Percentiles rank a stretch among this genome's conserved stretches.
Evolutionary conservation across 2,888 invertebrate genomes (phyloP).

Genomic region (Seira sanloemensis): DNA sequence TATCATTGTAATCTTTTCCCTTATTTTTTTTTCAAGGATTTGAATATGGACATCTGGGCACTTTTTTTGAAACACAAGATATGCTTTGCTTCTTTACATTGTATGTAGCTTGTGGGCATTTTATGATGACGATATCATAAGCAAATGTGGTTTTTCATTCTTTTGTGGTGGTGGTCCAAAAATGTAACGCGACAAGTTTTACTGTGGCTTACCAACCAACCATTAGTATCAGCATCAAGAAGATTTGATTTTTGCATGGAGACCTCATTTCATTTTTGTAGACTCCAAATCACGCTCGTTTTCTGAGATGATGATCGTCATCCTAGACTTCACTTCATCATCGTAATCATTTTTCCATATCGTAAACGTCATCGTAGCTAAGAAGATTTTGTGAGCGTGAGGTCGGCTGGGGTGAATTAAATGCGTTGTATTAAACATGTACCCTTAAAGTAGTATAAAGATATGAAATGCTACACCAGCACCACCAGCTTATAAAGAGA

Average conservation of each 20-base stretch:
- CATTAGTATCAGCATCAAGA: background rate
- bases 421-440: too few relatives aligned
- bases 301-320: constrained; percentile 8
- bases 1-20: too few relatives aligned
- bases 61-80: constrained; percentile 9
- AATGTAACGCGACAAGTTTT: constrained; percentile 58
- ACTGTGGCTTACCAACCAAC: constrained; percentile 41
- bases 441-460: constrained; percentile 1
- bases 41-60: constrained; percentile 26
- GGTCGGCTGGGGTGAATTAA: background rate
- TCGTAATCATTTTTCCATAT: background rate
- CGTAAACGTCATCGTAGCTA: background rate
- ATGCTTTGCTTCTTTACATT: background rate
- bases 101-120: background rate
- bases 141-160: background rate
- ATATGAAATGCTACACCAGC: constrained; percentile 29
- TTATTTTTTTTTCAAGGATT: constrained; percentile 7
- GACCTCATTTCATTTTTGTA: constrained; percentile 65
- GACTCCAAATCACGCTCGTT: constrained; percentile 62
- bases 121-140: constrained; percentile 28
- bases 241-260: constrained; percentile 65
- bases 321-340: background rate
- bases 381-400: background rate
- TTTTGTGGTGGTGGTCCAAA: constrained; percentile 40
- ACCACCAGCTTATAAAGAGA: constrained; percentile 22